A percentile compares a stretch with the other conserved stretches of the same genome.
Conservation (phyloP, 2,113 vertebrate species). For the Rhinolophus sinicus region DNA sequence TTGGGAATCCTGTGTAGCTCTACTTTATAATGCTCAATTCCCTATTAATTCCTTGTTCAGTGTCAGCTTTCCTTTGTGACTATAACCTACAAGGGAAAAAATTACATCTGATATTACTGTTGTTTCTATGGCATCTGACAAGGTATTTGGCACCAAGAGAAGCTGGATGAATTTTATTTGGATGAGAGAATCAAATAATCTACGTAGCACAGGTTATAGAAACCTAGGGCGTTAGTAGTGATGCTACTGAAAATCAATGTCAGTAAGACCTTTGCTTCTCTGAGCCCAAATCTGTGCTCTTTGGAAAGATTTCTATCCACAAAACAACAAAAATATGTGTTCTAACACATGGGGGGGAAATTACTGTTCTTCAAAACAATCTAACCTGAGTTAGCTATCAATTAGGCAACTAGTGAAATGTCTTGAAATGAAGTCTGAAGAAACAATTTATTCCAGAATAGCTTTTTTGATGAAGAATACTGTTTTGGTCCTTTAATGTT, state of each 20-base stretch:
- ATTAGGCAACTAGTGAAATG: background rate
- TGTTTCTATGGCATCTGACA: slow-evolving; percentile 42
- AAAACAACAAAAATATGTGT: background rate
- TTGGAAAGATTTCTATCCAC: background rate
- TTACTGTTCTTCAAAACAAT: slow-evolving; percentile 3
- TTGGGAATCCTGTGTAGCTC: too few species aligned
- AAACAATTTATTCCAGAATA: slow-evolving; percentile 7
- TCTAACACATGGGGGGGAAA: background rate
- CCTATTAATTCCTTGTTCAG: background rate
- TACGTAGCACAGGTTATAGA: background rate
- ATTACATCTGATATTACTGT: background rate
- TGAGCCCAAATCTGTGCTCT: background rate
- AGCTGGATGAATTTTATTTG: background rate
- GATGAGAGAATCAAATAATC: background rate
- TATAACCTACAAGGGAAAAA: background rate
- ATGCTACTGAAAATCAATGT: background rate
- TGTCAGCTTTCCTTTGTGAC: slow-evolving; percentile 2
- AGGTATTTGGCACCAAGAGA: background rate
- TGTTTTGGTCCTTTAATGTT: slow-evolving; percentile 57
- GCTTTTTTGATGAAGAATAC: slow-evolving; percentile 16
- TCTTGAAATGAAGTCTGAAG: slow-evolving; percentile 62
- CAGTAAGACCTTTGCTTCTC: slow-evolving; percentile 4
- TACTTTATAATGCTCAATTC: background rate
- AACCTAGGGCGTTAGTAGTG: background rate
- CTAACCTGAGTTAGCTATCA: slow-evolving; percentile 1